Evolutionary conservation across 2,113 vertebrate genomes (phyloP).

Genomic region (Cottus gobio): DNA sequence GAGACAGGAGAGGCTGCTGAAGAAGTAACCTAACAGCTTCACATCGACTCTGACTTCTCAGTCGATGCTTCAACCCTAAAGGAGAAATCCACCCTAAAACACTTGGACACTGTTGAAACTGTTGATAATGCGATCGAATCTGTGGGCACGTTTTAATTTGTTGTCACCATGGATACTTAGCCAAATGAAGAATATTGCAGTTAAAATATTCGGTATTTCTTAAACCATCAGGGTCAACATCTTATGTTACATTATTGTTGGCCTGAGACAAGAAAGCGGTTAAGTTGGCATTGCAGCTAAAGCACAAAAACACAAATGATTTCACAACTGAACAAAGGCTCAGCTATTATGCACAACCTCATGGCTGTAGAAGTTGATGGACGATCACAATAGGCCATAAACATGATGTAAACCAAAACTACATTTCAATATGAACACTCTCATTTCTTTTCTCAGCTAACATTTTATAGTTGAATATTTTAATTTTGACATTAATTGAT

Average conservation of each 20-base stretch:
- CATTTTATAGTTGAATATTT: neutral
- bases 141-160: neutral
- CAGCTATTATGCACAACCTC: neutral
- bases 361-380: neutral
- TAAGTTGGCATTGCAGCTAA: too few species aligned
- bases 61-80: slow-evolving; percentile 16
- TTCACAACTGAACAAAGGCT: neutral
- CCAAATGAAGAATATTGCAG: too few species aligned
- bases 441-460: neutral
- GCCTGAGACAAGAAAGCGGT: neutral
- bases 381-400: neutral
- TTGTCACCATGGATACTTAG: neutral
- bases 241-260: neutral
- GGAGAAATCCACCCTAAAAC: slow-evolving; percentile 55
- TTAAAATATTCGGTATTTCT: neutral
- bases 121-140: neutral
- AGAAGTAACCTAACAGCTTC: slow-evolving; percentile 39
- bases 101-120: neutral
- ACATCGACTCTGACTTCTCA: slow-evolving; percentile 15
- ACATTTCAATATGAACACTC: neutral
- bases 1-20: slow-evolving; percentile 9
- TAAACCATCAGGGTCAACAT: neutral
- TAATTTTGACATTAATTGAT: neutral
- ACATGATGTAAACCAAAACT: neutral
- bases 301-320: too few species aligned